Conservation (phyloP, 2,113 vertebrate species). For the Pardalotus punctatus region DNA sequence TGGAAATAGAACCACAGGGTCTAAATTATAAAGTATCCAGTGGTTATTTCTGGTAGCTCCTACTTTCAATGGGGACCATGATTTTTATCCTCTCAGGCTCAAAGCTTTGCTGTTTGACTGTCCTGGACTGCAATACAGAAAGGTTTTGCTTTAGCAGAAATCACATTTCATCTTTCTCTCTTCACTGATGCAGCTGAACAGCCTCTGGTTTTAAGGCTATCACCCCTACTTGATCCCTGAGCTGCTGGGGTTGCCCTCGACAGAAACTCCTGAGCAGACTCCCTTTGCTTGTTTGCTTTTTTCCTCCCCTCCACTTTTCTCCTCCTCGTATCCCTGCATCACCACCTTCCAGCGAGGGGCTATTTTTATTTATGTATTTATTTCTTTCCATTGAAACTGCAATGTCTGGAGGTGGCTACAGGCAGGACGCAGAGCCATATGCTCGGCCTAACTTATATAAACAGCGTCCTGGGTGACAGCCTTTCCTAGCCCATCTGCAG, state of each 20-base stretch:
- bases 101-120: neutral
- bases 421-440: conserved; percentile 67
- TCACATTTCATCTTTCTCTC: conserved; percentile 29
- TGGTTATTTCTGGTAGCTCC: neutral
- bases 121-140: neutral
- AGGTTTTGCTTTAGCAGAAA: conserved; percentile 9
- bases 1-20: conserved; percentile 42
- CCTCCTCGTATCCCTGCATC: neutral
- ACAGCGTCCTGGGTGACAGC: conserved; percentile 81
- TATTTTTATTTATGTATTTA: conserved; percentile 22
- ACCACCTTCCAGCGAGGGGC: neutral
- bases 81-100: conserved; percentile 13
- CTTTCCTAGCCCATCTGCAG: conserved; percentile 80
- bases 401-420: conserved; percentile 56
- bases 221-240: neutral
- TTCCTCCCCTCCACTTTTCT: neutral
- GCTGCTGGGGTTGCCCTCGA: neutral
- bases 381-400: conserved; percentile 51
- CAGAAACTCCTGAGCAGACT: neutral
- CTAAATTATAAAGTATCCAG: conserved; percentile 51
- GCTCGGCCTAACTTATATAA: conserved; percentile 74
- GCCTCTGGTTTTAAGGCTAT: conserved; percentile 23
- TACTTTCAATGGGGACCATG: neutral
- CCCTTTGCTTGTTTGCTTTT: neutral
- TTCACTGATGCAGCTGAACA: neutral